A percentile compares a stretch with the other conserved stretches of the same genome.
Conservation (phyloP, 1,140 invertebrate species). For the Sycophaga agraensis region DNA sequence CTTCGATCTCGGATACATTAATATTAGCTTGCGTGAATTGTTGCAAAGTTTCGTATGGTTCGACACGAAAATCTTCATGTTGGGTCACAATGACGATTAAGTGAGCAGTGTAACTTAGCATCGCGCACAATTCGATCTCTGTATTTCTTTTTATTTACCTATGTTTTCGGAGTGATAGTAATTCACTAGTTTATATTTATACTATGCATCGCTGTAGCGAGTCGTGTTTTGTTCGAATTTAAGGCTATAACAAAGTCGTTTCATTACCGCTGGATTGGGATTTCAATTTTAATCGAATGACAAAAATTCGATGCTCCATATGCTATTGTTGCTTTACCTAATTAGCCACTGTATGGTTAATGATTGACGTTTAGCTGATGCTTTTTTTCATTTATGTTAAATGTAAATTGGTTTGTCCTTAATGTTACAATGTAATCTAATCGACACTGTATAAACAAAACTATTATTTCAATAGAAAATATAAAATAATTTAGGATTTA, state of each 20-base stretch:
- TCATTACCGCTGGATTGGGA: slow-evolving; percentile 1
- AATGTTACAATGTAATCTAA: background rate
- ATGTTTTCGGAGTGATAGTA: background rate
- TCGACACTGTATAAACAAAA: slow-evolving; percentile 6
- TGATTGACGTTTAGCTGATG: background rate
- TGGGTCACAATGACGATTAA: no score
- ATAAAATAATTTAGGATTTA: no score
- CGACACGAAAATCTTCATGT: no score
- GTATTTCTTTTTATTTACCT: no score
- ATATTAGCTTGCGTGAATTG: no score
- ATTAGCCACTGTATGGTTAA: background rate
- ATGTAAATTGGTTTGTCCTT: background rate
- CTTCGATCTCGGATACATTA: no score
- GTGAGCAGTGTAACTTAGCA: no score
- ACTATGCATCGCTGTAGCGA: no score
- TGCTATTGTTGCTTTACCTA: background rate
- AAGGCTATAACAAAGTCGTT: slow-evolving; percentile 11
- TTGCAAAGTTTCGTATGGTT: no score
- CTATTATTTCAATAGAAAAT: background rate
- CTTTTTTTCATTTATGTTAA: slow-evolving; percentile 13
- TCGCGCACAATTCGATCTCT: no score
- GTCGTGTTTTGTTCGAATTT: no score
- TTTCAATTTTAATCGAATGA: slow-evolving; percentile 8
- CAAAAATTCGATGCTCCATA: background rate
- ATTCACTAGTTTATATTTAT: background rate